These are phyloP conservation scores for Phalacrocorax brasilianus DNA, from an alignment of 2,113 vertebrate genomes.

Conservation along the genomic window DNA sequence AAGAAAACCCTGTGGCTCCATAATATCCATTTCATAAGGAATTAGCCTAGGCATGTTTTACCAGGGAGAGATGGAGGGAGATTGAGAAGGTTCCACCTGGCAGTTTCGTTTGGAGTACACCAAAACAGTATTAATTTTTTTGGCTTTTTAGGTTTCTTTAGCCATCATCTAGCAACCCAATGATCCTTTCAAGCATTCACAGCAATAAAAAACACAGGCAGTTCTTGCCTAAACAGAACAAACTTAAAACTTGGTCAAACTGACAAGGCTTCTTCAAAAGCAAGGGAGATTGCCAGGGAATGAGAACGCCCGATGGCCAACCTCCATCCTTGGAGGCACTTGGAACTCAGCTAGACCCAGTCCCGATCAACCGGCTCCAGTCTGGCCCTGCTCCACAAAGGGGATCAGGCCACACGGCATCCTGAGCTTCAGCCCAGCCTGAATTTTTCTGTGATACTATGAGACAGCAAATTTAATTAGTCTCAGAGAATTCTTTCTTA, in stretches of 20 bases:
- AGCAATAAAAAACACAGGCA: fast-evolving
- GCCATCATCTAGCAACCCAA: not conserved
- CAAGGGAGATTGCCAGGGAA: not conserved
- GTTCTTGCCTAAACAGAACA: not conserved
- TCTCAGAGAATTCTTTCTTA: not conserved
- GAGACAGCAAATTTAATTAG: not conserved
- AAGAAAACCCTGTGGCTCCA: not conserved
- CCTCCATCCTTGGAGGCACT: not conserved
- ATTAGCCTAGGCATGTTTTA: not conserved
- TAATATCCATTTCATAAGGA: not conserved
- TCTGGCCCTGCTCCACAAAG: not conserved
- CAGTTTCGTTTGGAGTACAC: not conserved
- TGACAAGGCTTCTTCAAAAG: not conserved
- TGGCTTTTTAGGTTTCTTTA: not conserved
- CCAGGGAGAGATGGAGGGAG: not conserved
- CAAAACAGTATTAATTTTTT: not conserved
- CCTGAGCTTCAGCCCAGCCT: not conserved
- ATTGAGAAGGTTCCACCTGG: not conserved
- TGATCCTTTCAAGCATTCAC: not conserved
- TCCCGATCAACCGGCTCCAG: not conserved
- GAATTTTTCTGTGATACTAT: not conserved
- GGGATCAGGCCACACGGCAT: not conserved
- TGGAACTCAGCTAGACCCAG: not conserved
- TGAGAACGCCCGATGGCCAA: fast-evolving
- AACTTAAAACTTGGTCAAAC: too few relatives aligned